A percentile compares a stretch with the other conserved stretches of the same genome.
Evolutionary conservation across 2,888 invertebrate genomes (phyloP).

Genomic region (Pherbina coryleti): DNA sequence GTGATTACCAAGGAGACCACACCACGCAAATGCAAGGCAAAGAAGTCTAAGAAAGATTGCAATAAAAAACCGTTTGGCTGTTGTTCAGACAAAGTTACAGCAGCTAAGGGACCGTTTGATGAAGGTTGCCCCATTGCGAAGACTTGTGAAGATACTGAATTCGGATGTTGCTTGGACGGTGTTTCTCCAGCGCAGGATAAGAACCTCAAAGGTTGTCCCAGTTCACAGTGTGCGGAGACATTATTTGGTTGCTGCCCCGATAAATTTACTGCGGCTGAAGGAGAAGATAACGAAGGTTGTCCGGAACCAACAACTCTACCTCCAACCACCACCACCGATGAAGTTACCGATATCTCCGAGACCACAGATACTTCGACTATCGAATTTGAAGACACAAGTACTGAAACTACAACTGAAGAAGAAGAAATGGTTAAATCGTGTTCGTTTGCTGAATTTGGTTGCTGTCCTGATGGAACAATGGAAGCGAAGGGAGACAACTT

Average conservation of each 20-base stretch:
- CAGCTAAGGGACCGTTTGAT: constrained; percentile 86
- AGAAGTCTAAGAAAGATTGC: constrained; percentile 71
- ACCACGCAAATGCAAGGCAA: constrained; percentile 73
- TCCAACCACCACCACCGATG: constrained; percentile 57
- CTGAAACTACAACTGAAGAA: constrained; percentile 44
- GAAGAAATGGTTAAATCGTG: constrained; percentile 62
- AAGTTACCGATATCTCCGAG: constrained; percentile 48
- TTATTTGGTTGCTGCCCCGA: constrained; percentile 91
- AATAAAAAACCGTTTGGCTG: constrained; percentile 81
- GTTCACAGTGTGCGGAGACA: constrained; percentile 79
- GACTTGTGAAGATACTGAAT: constrained; percentile 82
- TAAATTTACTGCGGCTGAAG: constrained; percentile 80
- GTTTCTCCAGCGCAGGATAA: constrained; percentile 82
- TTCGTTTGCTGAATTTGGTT: constrained; percentile 72
- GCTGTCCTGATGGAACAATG: constrained; percentile 79
- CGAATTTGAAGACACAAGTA: constrained; percentile 35
- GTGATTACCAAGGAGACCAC: constrained; percentile 71
- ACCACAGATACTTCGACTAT: constrained; percentile 38
- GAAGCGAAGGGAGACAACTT: constrained; percentile 74
- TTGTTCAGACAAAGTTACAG: constrained; percentile 83
- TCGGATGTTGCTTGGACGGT: constrained; percentile 87
- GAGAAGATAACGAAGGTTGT: constrained; percentile 86
- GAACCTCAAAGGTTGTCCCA: constrained; percentile 81
- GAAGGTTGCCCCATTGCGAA: constrained; percentile 80
- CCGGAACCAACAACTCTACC: constrained; percentile 73